Conservation (phyloP, 2,797 vertebrate genomes). For the Buceros bicornis region DNA sequence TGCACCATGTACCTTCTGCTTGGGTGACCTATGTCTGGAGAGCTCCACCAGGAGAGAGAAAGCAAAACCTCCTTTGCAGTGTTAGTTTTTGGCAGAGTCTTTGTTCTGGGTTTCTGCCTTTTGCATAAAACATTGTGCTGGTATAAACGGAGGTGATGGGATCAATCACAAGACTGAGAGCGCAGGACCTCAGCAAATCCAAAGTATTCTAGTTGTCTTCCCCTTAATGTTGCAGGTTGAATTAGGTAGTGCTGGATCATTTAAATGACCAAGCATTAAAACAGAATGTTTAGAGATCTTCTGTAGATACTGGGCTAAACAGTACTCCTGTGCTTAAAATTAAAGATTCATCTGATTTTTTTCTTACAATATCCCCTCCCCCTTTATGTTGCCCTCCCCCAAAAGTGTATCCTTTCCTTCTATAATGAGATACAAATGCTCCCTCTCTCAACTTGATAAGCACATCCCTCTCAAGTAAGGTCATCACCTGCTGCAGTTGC, state of each 20-base stretch:
- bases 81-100: neutral
- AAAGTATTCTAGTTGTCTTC: neutral
- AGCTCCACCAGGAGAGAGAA: neutral
- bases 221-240: neutral
- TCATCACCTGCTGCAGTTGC: conserved; percentile 70
- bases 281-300: neutral
- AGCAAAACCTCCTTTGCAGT: neutral
- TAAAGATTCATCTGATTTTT: neutral
- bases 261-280: neutral
- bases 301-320: neutral
- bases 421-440: conserved; percentile 22
- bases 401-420: neutral
- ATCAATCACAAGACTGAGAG: neutral
- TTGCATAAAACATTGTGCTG: neutral
- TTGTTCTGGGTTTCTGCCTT: neutral
- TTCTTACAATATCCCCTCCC: neutral
- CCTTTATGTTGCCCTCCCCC: neutral
- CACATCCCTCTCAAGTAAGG: conserved; percentile 21
- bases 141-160: fast-evolving
- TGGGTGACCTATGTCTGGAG: neutral
- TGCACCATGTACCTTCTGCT: no score
- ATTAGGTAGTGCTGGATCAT: neutral
- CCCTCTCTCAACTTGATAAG: conserved; percentile 53
- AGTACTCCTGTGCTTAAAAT: neutral
- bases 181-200: neutral